Conservation (phyloP, 2,888 invertebrate species). For the Polietes domitor region DNA sequence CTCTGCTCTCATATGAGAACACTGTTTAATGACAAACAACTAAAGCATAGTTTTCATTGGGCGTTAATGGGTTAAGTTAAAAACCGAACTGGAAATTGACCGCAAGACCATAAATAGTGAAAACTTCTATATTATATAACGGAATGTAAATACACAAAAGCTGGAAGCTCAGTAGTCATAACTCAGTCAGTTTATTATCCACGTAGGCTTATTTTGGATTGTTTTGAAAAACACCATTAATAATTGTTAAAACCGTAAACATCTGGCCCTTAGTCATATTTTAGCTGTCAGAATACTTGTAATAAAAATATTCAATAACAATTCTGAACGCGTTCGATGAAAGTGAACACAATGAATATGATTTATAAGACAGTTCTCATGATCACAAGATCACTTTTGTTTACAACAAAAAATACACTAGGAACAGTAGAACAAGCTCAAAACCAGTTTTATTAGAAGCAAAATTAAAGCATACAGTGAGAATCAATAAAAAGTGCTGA, state of each 20-base stretch:
- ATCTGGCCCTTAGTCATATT: slow-evolving; percentile 43
- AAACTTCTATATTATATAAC: no score
- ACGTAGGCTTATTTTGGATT: no score
- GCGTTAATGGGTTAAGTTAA: no score
- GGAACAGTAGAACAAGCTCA: not conserved
- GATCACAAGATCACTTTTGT: slow-evolving; percentile 55
- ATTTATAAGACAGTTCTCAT: slow-evolving; percentile 15
- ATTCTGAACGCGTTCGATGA: slow-evolving; percentile 42
- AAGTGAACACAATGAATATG: slow-evolving; percentile 6
- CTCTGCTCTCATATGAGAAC: no score
- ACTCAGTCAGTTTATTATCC: no score
- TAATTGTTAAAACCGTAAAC: not conserved
- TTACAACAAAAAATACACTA: slow-evolving; percentile 2
- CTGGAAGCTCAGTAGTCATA: no score
- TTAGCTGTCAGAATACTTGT: slow-evolving; percentile 12
- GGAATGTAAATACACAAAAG: no score
- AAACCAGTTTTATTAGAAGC: not conserved
- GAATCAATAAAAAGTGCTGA: not conserved
- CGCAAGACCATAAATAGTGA: no score
- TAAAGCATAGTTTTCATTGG: no score
- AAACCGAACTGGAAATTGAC: no score
- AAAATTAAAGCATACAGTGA: not conserved
- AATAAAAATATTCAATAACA: slow-evolving; percentile 1
- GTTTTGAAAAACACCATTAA: no score
- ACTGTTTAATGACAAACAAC: no score